These are phyloP conservation scores for Fulica atra DNA, from an alignment of 2,113 vertebrate genomes.

Conservation along the genomic window DNA sequence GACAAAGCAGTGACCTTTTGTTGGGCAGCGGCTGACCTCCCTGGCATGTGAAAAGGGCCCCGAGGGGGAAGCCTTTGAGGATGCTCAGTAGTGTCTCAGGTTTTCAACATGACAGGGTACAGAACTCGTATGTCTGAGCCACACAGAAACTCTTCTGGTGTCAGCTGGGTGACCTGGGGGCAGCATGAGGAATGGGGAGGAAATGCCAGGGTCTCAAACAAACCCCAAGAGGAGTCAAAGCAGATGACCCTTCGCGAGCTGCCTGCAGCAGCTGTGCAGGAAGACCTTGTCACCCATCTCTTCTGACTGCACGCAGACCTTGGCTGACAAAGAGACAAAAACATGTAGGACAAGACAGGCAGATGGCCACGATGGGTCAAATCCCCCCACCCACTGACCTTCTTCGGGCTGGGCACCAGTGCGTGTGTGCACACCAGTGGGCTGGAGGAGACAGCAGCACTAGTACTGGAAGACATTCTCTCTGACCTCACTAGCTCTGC, in stretches of 20 bases:
- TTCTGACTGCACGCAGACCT: neutral
- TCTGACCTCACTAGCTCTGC: neutral
- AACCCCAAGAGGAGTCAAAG: neutral
- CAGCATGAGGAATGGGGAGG: accelerated
- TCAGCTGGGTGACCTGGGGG: neutral
- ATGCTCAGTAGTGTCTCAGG: neutral
- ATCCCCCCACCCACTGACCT: neutral
- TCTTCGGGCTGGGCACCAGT: neutral
- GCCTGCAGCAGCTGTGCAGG: accelerated
- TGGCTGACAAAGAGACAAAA: neutral
- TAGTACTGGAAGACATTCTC: neutral
- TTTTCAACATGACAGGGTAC: neutral
- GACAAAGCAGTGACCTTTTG: neutral
- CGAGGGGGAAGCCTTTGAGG: neutral
- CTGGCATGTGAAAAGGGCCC: neutral
- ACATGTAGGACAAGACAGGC: neutral
- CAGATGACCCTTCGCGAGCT: neutral
- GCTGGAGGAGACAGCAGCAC: neutral
- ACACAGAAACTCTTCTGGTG: neutral
- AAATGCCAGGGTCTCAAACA: neutral
- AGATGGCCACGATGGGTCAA: neutral
- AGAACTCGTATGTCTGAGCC: neutral
- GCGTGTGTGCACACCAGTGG: accelerated
- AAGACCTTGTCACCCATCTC: neutral
- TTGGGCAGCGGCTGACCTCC: neutral